Percentiles rank a stretch among this genome's conserved stretches.
Evolutionary conservation across 2,888 invertebrate genomes (phyloP).

Genomic region (Scaeva pyrastri): DNA sequence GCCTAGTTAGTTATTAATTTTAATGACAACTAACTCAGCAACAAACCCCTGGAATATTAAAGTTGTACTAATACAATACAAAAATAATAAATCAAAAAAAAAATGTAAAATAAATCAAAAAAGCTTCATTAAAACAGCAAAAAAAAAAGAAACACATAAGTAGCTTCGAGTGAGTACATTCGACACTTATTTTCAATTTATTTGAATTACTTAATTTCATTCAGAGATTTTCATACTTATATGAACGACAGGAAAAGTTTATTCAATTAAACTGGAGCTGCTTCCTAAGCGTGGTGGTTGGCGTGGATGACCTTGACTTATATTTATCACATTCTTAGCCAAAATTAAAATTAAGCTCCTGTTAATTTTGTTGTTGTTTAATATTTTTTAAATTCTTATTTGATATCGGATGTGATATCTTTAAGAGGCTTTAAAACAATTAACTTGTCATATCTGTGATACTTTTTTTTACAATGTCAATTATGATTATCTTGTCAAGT

Average conservation of each 20-base stretch:
- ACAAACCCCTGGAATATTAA: background rate
- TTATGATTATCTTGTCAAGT: constrained; percentile 38
- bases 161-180: background rate
- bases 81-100: background rate
- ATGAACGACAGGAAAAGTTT: constrained; percentile 30
- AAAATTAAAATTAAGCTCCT: constrained; percentile 40
- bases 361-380: constrained; percentile 2
- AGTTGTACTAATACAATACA: background rate
- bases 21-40: constrained; percentile 9
- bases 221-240: constrained; percentile 14
- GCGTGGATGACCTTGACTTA: constrained; percentile 31
- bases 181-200: constrained; percentile 48
- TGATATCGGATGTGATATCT: constrained; percentile 11
- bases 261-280: constrained; percentile 44
- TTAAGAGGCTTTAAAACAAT: constrained; percentile 32
- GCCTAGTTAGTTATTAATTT: constrained; percentile 7
- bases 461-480: constrained; percentile 28
- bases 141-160: constrained; percentile 10
- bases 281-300: background rate
- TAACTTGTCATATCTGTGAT: constrained; percentile 20
- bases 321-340: constrained; percentile 10
- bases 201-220: constrained; percentile 59
- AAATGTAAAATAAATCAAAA: constrained; percentile 14
- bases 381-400: background rate
- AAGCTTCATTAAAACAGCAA: constrained; percentile 29